A percentile compares a stretch with the other conserved stretches of the same genome.
These are phyloP conservation scores for Zoanthus sociatus DNA, from an alignment of 92 coral and sea anemone species.

Conservation along the genomic window DNA sequence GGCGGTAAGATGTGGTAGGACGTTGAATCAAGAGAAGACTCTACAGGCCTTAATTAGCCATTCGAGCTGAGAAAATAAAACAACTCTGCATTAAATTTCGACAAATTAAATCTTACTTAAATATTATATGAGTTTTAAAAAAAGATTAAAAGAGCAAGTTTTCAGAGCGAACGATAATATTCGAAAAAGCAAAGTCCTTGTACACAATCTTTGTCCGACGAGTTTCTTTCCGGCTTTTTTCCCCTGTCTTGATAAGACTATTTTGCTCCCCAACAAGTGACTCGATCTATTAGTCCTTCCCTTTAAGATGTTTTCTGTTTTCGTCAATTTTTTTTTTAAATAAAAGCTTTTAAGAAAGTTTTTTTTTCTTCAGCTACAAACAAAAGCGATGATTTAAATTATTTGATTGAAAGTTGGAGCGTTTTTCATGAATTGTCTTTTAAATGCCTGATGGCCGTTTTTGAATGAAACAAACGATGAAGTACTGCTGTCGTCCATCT, in stretches of 20 bases:
- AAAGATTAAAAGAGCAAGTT: not conserved
- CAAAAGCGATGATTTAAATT: conserved; percentile 7
- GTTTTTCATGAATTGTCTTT: conserved; percentile 21
- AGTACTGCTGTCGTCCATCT: conserved; percentile 42
- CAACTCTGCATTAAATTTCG: not conserved
- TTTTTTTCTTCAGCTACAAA: not conserved
- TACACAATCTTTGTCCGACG: conserved; percentile 34
- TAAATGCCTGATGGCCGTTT: conserved; percentile 37
- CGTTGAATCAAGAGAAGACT: conserved; percentile 26
- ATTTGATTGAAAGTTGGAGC: conserved; percentile 25
- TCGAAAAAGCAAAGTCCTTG: conserved; percentile 12
- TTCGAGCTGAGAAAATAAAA: conserved; percentile 8
- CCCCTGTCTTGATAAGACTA: conserved; percentile 61
- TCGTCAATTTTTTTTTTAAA: not conserved
- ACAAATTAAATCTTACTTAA: not conserved
- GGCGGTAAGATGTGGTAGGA: conserved; percentile 27
- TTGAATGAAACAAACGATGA: conserved; percentile 15
- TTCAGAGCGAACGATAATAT: conserved; percentile 17
- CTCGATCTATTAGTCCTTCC: not conserved
- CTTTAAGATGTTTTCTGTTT: not conserved
- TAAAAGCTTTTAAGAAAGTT: not conserved
- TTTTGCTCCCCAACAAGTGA: conserved; percentile 8
- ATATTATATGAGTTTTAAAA: not conserved
- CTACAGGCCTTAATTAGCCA: conserved; percentile 32
- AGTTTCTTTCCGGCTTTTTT: conserved; percentile 63